These are phyloP conservation scores for Isurus oxyrinchus DNA, from an alignment of 2,113 vertebrate species.

Conservation along the genomic window DNA sequence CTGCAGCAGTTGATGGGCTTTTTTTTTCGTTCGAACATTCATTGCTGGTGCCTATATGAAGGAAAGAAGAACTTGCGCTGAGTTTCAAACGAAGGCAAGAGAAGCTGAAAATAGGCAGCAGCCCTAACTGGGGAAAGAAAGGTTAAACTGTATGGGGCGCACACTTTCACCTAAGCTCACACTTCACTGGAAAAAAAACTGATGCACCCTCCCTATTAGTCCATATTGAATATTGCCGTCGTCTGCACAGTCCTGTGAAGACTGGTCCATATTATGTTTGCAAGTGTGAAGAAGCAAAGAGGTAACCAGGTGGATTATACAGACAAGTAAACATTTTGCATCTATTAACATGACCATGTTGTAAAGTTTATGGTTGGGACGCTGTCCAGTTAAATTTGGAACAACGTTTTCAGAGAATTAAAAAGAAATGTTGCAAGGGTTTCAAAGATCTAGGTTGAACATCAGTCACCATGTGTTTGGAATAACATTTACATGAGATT, in stretches of 20 bases:
- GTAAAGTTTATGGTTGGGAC: background rate
- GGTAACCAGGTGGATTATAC: background rate
- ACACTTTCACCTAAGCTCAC: background rate
- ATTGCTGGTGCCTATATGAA: background rate
- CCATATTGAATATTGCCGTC: background rate
- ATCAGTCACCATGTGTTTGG: background rate
- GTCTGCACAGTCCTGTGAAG: background rate
- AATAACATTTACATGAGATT: too few relatives aligned
- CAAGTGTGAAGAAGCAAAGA: background rate
- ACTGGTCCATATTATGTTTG: background rate
- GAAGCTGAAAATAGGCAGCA: background rate
- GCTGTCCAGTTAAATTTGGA: background rate
- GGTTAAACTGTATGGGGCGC: background rate
- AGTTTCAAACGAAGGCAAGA: background rate
- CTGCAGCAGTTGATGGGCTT: background rate
- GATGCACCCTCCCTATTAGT: background rate
- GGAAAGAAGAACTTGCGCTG: background rate
- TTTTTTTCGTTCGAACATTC: background rate
- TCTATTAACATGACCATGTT: background rate
- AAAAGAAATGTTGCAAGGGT: background rate
- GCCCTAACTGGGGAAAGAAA: background rate
- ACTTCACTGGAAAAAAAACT: background rate
- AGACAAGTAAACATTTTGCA: background rate
- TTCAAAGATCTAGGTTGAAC: background rate
- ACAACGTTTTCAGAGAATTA: background rate